Conservation (phyloP, 23 tunicate genomes). For the Halocynthia aurantium region DNA sequence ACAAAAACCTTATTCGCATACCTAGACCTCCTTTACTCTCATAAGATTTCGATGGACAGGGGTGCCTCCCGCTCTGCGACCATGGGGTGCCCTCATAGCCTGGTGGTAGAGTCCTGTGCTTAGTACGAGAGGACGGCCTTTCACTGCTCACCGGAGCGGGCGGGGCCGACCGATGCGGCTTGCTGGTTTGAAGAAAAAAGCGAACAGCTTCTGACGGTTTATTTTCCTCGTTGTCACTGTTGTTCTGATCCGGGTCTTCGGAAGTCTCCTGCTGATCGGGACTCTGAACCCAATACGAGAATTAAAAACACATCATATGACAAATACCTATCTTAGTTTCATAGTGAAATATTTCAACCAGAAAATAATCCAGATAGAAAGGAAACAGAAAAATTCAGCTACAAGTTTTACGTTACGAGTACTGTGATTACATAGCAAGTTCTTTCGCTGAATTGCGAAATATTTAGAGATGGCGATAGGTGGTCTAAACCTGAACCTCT, state of each 20-base stretch:
- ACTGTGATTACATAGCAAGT: no score
- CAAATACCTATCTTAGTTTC: no score
- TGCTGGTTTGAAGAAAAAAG: conserved; percentile 49
- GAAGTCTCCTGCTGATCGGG: conserved; percentile 22
- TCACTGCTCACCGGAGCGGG: conserved; percentile 36
- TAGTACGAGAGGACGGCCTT: not conserved
- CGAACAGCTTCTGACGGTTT: conserved; percentile 70
- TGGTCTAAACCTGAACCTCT: no score
- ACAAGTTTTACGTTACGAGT: no score
- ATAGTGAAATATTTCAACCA: no score
- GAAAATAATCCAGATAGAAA: no score
- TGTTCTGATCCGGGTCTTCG: conserved; percentile 16
- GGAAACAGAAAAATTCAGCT: no score
- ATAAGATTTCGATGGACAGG: conserved; percentile 24
- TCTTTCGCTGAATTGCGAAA: no score
- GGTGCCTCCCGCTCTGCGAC: conserved; percentile 5
- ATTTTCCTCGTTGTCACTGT: conserved; percentile 12
- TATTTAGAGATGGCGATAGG: no score
- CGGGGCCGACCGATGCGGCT: conserved; percentile 86
- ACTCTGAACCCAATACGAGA: not conserved
- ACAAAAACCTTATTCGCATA: conserved; percentile 11
- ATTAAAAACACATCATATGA: no score
- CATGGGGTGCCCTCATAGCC: not conserved
- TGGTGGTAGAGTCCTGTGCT: not conserved
- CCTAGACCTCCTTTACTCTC: conserved; percentile 65